Evolutionary conservation across 1,140 invertebrate species (phyloP).

Genomic region (Cecropterus lyciades): DNA sequence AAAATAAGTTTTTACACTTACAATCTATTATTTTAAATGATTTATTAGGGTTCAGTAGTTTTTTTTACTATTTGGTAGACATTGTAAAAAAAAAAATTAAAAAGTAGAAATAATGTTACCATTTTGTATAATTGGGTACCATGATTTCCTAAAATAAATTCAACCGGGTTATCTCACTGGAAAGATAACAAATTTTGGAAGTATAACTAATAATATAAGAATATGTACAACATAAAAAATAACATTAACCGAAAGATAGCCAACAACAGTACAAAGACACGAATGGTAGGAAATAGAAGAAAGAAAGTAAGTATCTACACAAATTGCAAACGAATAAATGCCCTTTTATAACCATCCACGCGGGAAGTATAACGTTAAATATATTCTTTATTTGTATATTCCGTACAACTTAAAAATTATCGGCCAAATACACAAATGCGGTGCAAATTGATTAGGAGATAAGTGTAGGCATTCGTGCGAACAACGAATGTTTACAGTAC

Average conservation of each 20-base stretch:
- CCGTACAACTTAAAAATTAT: constrained; percentile 68
- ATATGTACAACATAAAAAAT: constrained; percentile 69
- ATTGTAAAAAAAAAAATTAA: too few species aligned
- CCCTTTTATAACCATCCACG: constrained; percentile 64
- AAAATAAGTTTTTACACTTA: too few species aligned
- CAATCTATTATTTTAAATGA: too few species aligned
- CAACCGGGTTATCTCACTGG: constrained; percentile 59
- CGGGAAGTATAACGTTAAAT: constrained; percentile 70
- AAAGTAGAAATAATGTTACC: too few species aligned
- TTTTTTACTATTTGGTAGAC: too few species aligned
- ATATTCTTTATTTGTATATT: constrained; percentile 62
- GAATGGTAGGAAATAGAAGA: constrained; percentile 61
- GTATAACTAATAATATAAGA: constrained; percentile 59
- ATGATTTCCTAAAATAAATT: constrained; percentile 4
- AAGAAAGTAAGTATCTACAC: constrained; percentile 52
- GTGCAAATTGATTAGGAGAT: constrained; percentile 37
- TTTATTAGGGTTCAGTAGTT: constrained; percentile 2
- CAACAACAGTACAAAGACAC: constrained; percentile 57
- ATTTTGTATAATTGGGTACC: too few species aligned
- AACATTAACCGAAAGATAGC: constrained; percentile 54
- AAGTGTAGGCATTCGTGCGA: too few species aligned
- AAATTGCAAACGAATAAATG: constrained; percentile 76
- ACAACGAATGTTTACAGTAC: too few species aligned
- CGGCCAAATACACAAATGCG: constrained; percentile 48
- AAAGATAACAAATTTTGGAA: constrained; percentile 58